Evolutionary conservation across 2,797 vertebrate genomes (phyloP).

Genomic region (Danio choprae): DNA sequence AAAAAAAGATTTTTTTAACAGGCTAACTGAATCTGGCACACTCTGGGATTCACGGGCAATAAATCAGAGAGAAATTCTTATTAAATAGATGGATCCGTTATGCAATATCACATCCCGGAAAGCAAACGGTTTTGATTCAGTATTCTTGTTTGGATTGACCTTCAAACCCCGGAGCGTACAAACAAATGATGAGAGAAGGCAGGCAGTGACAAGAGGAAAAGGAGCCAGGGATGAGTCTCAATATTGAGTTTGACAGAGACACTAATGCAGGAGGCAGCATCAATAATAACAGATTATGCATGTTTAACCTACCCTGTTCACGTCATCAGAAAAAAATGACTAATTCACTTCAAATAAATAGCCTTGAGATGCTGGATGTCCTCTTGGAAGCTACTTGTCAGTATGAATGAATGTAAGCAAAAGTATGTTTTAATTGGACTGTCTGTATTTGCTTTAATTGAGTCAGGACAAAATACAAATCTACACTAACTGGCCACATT

Average conservation of each 20-base stretch:
- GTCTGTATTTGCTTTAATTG: not conserved
- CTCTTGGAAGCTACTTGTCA: not conserved
- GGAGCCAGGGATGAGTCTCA: not conserved
- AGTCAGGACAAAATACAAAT: not conserved
- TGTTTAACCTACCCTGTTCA: conserved; percentile 3
- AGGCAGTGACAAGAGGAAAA: conserved; percentile 2
- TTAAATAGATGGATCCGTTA: conserved; percentile 27
- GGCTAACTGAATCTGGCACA: conserved; percentile 2
- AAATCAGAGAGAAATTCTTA: conserved; percentile 24
- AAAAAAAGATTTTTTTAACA: conserved; percentile 9
- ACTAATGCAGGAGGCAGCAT: conserved; percentile 2
- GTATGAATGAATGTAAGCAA: conserved; percentile 21
- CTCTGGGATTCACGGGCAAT: conserved; percentile 11
- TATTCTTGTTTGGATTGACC: conserved; percentile 26
- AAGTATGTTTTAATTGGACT: not conserved
- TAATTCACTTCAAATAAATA: not conserved
- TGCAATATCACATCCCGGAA: conserved; percentile 14
- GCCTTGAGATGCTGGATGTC: not conserved
- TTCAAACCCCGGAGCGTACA: conserved; percentile 12
- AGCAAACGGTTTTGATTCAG: conserved; percentile 8
- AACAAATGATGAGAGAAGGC: conserved; percentile 35
- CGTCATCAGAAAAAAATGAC: not conserved
- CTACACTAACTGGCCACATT: too few relatives aligned
- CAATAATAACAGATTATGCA: conserved; percentile 8
- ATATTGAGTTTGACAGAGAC: conserved; percentile 3